Base-by-base conservation (phyloP, 2,797 vertebrate species). In the Mionectes olivaceus region DNA sequence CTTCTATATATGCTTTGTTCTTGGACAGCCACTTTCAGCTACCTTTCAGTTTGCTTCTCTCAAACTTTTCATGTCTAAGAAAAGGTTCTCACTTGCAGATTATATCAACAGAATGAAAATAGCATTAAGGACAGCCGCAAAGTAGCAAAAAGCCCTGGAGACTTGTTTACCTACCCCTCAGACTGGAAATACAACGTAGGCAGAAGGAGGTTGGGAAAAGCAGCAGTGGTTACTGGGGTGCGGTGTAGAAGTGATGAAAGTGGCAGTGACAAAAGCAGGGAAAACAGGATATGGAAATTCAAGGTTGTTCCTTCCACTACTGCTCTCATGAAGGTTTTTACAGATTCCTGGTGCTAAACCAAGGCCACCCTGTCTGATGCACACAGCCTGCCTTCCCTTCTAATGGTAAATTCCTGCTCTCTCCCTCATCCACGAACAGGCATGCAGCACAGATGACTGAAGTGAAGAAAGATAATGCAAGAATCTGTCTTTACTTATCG, bases 361-460 rank as follows among this genome's bases (percentile, higher is more conserved):
- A 74, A 82, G 83, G 79, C 67, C 80, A 52, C 27, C 59, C 47
- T 44, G 32, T 22, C 56, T 19, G 47, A 44, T 67, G 32, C 73
- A 86, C 55, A 53, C 13, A 53, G 68, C 4, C 57, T 79, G 76
- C 47, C 56, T 53, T 89, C 67, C 33, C 46, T 53, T 39, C 63
- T 83, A 64, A 44, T 3, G 2, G 43, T 19, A 76, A 94, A 70
- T 60, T 41, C 63, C 61, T 71, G 65, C 81, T 30, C 67, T 91
- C 83, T 64, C 75, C 78, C 59, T 93, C 77, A 79, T n/a, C 80
- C 83, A 81, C 4, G 28, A 52, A 86, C 81, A 92, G 46, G 41
- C 86, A 88, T 9, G 84, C 21, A 83, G 81, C 70, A 91, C 83
- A 95, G 77, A 91, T 56, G 87, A 95, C 89, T 85, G 55, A 67